Evolutionary conservation across 1,140 invertebrate species (phyloP), one percentile per base, ranked within the genome.

Genomic region (Neoseiulus cucumeris): DNA sequence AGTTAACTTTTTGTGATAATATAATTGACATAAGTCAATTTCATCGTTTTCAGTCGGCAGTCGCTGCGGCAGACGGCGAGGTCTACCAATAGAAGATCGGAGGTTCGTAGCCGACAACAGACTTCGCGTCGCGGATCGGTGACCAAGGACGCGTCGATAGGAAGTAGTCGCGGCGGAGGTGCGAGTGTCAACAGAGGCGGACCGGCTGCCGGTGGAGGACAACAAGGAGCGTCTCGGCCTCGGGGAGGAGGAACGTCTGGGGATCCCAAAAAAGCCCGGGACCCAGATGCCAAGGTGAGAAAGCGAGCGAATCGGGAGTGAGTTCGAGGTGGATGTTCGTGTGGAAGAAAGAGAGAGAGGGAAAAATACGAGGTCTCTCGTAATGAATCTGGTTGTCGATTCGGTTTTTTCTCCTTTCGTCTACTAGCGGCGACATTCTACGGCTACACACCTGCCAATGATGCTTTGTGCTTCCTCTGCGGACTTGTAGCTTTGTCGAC

Each of bases 91-190:
- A 25, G 51, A 6, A 25, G 51, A 25, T 59, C 51, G 14, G 51
- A 59, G 14, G 51, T 20, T 17, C 51, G 51, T 14, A 59, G 51
- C 22, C 51, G 51, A 25, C 51, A 59, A 33, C 51, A 17, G 33
- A 59, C 51, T n/a, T 59, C 51, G 22, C 51, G 51, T 17, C 51
- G 51, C 25, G 51, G 51, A 14, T 59, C 51, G 22, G 51, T 59
- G 22, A 59, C 25, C 22, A 59, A 59, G 22, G 51, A 59, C 22
- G 51, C 22, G 17, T 17, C 51, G 25, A 33, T 25, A 9, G 51
- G 51, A 17, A 33, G 51, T 9, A 59, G 51, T 25, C 51, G 51
- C 4, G 51, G 51, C 1, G 51, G 51, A 29, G 51, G 51, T 5
- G 9, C 51, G 17, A 59, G 1, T 59, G 22, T 33, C 25, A 17